Evolutionary conservation across 2,797 vertebrate species (phyloP), one percentile per base, ranked within the genome.

Genomic region (Ctenosaura bakeri): DNA sequence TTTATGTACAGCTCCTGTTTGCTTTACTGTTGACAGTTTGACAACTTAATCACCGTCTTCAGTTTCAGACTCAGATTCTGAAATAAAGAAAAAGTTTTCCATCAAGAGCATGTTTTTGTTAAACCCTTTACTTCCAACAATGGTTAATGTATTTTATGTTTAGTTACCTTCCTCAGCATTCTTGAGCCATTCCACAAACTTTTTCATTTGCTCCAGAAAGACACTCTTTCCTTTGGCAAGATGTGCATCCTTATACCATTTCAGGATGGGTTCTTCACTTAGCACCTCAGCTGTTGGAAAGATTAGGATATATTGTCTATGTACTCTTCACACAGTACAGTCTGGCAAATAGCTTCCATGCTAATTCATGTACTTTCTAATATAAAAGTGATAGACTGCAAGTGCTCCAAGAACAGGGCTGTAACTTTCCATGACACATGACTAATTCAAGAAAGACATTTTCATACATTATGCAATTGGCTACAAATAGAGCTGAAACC

Each of bases 121-220:
- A 22, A n/a, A 54, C 38, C 26, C 4, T 18, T 8, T 32, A 8
- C 42, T 52, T 32, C 32, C 7, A 69, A 87, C 12, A 42, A 56
- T 6, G 26, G 24, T n/a, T n/a, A 12, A 38, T 62, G n/a, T 16
- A 80, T 7, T 8, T 64, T 9, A 69, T 20, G 35, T 14, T 84
- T 74, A 26, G 26, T 94, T 95, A 99, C 99, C 99, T 98, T 99
- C 98, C 96, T 99, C 99, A 0, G 98, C 99, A 22, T 99, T 99
- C 96, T 98, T 99, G 93, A 99, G 98, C 99, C 99, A 99, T 95
- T 99, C 99, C 0, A 99, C 98, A 90, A 99, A 99, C 95, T 99
- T 99, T 92, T 99, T 99, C 98, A 99, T 99, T 95, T 99, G 98
- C 94, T 99, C 99, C 88, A 99, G 98, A 97, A 99, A 99, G 78